Evolutionary conservation across 2,113 vertebrate genomes (phyloP).

Genomic region (Actinemys pallida): DNA sequence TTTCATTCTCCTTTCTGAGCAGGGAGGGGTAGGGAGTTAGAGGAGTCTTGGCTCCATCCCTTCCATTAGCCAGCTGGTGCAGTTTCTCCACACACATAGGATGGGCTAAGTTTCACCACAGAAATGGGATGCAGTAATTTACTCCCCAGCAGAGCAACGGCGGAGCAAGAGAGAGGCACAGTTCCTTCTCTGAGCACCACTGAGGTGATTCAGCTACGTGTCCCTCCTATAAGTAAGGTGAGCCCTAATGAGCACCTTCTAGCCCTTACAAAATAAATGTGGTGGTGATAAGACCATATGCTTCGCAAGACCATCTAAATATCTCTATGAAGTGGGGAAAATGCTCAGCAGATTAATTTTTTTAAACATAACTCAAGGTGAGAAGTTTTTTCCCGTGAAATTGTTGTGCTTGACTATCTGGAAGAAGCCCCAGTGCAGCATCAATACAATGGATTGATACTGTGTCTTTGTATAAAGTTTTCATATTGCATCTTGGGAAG

Average conservation of each 20-base stretch:
- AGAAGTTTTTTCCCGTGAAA: not conserved
- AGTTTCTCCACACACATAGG: not conserved
- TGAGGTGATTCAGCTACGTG: not conserved
- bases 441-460: slow-evolving; percentile 38
- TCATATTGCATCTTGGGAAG: slow-evolving; percentile 45
- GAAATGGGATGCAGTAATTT: not conserved
- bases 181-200: not conserved
- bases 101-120: not conserved
- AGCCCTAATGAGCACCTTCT: not conserved
- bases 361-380: not conserved
- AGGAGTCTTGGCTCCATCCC: not conserved
- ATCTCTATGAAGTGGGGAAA: not conserved
- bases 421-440: not conserved
- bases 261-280: not conserved
- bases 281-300: not conserved
- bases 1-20: not conserved
- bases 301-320: not conserved
- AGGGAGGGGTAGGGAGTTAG: not conserved
- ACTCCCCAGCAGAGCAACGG: not conserved
- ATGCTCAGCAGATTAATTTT: not conserved
- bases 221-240: not conserved
- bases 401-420: slow-evolving; percentile 7
- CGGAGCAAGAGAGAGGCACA: not conserved
- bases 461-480: slow-evolving; percentile 55
- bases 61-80: not conserved